Evolutionary conservation across 2,888 invertebrate species (phyloP).

Genomic region (Ennomos erosarius): DNA sequence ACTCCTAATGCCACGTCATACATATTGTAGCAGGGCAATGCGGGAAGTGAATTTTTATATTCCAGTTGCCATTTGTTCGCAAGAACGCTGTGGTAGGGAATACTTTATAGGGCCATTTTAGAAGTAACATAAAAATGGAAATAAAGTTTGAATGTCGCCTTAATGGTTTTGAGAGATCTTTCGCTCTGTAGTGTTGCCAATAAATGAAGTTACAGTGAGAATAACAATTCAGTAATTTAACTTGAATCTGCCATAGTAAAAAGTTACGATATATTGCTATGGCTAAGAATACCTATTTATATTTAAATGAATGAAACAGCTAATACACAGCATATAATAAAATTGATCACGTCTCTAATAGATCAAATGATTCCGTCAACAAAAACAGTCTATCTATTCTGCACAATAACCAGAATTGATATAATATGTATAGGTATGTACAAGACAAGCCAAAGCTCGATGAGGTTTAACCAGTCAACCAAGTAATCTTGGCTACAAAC

Average conservation of each 20-base stretch:
- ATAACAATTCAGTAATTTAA: no score
- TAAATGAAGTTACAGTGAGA: no score
- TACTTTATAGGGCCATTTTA: constrained; percentile 29
- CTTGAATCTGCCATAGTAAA: no score
- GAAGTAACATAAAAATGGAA: constrained; percentile 30
- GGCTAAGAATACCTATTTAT: no score
- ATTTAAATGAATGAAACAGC: no score
- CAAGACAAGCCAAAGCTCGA: background rate
- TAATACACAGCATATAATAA: no score
- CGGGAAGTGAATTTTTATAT: constrained; percentile 48
- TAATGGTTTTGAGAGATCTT: constrained; percentile 19
- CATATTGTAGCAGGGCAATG: constrained; percentile 49
- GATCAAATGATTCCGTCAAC: no score
- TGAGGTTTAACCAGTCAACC: constrained; percentile 10
- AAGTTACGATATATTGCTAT: no score
- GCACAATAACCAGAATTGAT: no score
- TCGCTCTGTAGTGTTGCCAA: constrained; percentile 7
- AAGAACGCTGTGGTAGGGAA: constrained; percentile 29
- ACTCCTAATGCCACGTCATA: constrained; percentile 47
- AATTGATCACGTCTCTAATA: no score
- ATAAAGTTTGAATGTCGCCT: constrained; percentile 28
- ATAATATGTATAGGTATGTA: no score
- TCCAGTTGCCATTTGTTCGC: constrained; percentile 34
- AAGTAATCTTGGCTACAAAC: constrained; percentile 14
- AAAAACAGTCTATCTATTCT: no score